Base-by-base conservation (phyloP, 1,140 invertebrate genomes). In the Trichomalopsis sarcophagae region DNA sequence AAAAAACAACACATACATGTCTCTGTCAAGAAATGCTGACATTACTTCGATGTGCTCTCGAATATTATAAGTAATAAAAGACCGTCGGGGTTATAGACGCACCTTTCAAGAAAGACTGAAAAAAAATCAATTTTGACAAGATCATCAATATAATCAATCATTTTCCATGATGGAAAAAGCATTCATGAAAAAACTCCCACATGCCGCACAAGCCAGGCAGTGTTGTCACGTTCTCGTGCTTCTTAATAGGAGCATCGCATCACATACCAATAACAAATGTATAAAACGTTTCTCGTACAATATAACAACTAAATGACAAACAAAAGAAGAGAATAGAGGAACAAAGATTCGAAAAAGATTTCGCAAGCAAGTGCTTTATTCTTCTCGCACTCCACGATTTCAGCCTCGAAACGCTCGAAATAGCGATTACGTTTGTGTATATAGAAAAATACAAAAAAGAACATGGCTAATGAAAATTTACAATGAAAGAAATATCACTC, bases 381-480 rank as follows among this genome's bases (percentile, higher is more conserved):
- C 75, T 23, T 82, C 55, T 71, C 27, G 30, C 68, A 11, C 14
- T 71, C 23, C 21, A 17, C 7, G 17, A 62, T 3, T 62, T 21
- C 21, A 62, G 55, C n/a, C 36, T 71, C 80, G 30, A 82, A 74
- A 74, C 4, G 69, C 55, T 68, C 40, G 33, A 83, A 77, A 83
- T 69, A 14, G 23, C 14, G 47, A 78, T 84, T 50, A 71, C 10
- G n/a, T 78, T 84, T 55, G 40, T 77, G 6, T 55, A 17, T 62
- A 76, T 81, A 85, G 71, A 85, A 85, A 85, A 85, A 81, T 81
- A 85, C 68, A 81, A 85, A 81, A 84, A 76, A 84, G 76, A 78
- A 84, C 17, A 74, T 84, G 78, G 62, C 71, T 79, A 89, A 90
- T 86, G 85, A 84, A 71, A 75, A 75, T 77, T 83, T 86, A 69